Percentiles rank a stretch among this genome's conserved stretches.
Conservation (phyloP, 2,797 vertebrate species). For the Acropternis orthonyx region DNA sequence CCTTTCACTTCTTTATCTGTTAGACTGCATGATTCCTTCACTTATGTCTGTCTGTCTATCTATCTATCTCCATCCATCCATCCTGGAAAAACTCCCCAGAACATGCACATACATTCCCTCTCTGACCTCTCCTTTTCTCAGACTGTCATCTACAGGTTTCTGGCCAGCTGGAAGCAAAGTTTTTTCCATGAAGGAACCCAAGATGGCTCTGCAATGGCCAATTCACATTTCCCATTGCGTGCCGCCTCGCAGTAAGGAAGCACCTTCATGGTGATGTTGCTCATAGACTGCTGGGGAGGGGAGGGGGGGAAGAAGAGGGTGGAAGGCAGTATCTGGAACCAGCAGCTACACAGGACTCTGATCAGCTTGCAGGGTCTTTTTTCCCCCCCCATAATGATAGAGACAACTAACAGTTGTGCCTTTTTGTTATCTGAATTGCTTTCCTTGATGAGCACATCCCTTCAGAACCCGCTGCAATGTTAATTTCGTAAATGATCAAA, state of each 20-base stretch:
- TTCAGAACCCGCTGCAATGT: slow-evolving; percentile 1
- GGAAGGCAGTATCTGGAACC: background rate
- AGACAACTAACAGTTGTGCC: background rate
- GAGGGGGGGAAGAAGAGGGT: background rate
- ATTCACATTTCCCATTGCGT: fast-evolving
- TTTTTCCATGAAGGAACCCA: background rate
- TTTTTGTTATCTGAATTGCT: slow-evolving; percentile 58
- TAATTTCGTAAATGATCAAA: slow-evolving; percentile 69
- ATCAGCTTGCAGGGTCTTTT: background rate
- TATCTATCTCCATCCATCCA: too few species aligned
- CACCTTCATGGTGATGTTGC: background rate
- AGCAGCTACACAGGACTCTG: background rate
- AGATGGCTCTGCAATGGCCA: background rate
- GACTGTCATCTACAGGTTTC: background rate
- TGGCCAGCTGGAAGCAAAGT: background rate
- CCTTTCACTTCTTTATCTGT: background rate
- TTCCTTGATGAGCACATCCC: slow-evolving; percentile 44
- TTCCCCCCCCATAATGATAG: fast-evolving
- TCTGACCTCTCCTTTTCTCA: background rate
- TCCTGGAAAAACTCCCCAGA: background rate
- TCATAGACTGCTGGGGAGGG: background rate
- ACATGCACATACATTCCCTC: too few species aligned
- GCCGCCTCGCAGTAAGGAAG: background rate
- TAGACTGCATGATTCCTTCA: too few species aligned
- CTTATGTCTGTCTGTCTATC: fast-evolving